A percentile compares a stretch with the other conserved stretches of the same genome.
Conservation (phyloP, 1,140 invertebrate species). For the Cydia splendana region DNA sequence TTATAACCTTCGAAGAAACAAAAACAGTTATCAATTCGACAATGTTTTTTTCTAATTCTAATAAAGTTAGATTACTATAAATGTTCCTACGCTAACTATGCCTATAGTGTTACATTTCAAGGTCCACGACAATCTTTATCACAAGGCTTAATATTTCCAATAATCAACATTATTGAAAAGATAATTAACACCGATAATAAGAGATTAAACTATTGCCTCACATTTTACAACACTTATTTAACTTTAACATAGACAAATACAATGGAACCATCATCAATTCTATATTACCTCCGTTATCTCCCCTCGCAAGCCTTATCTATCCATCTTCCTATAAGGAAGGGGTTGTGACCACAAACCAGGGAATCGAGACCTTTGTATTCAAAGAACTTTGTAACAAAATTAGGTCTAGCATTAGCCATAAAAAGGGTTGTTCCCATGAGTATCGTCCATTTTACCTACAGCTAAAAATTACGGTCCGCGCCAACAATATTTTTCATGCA, state of each 20-base stretch:
- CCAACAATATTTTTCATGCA: slow-evolving; percentile 36
- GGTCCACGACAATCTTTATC: neutral
- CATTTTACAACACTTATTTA: neutral
- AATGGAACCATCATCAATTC: neutral
- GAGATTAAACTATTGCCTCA: neutral
- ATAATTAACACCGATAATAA: slow-evolving; percentile 17
- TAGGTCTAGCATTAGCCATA: neutral
- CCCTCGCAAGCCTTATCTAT: slow-evolving; percentile 7
- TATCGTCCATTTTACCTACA: slow-evolving; percentile 28
- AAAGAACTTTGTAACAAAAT: neutral
- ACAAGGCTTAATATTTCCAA: neutral
- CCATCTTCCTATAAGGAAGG: slow-evolving; percentile 7
- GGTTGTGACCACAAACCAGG: slow-evolving; percentile 15
- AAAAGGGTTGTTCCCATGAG: slow-evolving; percentile 37
- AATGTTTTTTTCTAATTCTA: too few species aligned
- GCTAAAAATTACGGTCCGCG: slow-evolving; percentile 26
- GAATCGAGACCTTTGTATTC: neutral
- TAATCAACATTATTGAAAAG: neutral
- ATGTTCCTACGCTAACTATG: too few species aligned
- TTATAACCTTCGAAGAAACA: too few species aligned
- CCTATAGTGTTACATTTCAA: too few species aligned
- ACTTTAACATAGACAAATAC: slow-evolving; percentile 6
- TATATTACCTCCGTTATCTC: neutral
- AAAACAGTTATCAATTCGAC: too few species aligned
- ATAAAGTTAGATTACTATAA: too few species aligned